Evolutionary conservation across 2,888 invertebrate species (phyloP).

Genomic region (Vandiemenella viatica): DNA sequence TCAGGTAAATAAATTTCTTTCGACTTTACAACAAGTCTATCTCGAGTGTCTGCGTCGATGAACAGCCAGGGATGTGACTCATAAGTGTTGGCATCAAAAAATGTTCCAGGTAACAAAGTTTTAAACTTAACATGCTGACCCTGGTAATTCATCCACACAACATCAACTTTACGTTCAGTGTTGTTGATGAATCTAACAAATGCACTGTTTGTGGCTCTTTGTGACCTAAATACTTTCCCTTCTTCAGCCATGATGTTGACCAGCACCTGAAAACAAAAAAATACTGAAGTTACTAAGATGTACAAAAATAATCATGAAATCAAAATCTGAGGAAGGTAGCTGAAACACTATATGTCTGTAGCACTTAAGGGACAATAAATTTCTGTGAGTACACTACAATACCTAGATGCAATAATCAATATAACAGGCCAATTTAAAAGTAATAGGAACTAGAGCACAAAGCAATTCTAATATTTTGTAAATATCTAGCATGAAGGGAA

Average conservation of each 20-base stretch:
- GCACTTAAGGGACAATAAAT: too few relatives aligned
- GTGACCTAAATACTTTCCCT: slow-evolving; percentile 16
- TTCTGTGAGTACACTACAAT: too few relatives aligned
- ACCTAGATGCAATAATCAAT: too few relatives aligned
- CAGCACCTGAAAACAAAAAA: too few relatives aligned
- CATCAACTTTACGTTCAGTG: slow-evolving; percentile 38
- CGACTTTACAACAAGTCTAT: slow-evolving; percentile 44
- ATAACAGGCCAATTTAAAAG: too few relatives aligned
- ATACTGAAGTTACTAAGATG: too few relatives aligned
- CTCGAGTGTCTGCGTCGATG: slow-evolving; percentile 49
- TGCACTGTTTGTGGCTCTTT: slow-evolving; percentile 25
- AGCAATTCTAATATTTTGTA: too few relatives aligned
- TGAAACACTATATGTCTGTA: too few relatives aligned
- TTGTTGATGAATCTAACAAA: slow-evolving; percentile 46
- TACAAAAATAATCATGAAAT: too few relatives aligned
- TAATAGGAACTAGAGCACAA: too few relatives aligned
- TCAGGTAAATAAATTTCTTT: slow-evolving; percentile 33
- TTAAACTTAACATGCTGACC: slow-evolving; percentile 46
- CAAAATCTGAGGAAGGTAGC: too few relatives aligned
- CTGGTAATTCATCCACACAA: slow-evolving; percentile 65
- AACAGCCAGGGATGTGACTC: slow-evolving; percentile 78
- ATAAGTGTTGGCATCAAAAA: slow-evolving; percentile 55
- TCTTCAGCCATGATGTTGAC: slow-evolving; percentile 2
- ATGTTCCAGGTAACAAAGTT: slow-evolving; percentile 37
- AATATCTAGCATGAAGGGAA: too few relatives aligned